phyloP scores from a whole-genome alignment of 2,888 invertebrate species.

The Sarcophaga rosellei region DNA sequence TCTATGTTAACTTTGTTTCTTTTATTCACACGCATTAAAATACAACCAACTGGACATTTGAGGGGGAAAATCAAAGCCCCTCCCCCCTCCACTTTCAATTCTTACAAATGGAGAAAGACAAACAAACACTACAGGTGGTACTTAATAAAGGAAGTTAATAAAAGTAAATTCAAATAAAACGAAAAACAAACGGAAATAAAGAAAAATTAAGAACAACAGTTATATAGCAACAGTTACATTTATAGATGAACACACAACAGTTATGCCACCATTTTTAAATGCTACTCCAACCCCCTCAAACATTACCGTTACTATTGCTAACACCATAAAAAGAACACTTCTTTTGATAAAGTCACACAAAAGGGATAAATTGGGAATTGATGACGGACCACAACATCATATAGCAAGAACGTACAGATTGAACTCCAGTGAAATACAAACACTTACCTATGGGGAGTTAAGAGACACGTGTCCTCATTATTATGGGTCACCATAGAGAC shows the following conservation, averaged over 20 bases:
- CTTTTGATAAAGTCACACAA: conserved; percentile 42
- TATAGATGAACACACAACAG: neutral
- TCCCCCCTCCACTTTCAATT: neutral
- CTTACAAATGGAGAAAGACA: neutral
- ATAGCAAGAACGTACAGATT: conserved; percentile 16
- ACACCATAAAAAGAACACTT: neutral
- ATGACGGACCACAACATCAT: conserved; percentile 54
- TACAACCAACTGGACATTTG: neutral
- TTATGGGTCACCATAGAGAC: conserved; percentile 53
- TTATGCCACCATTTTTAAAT: conserved; percentile 28
- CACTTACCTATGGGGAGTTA: conserved; percentile 3
- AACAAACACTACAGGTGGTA: conserved; percentile 65
- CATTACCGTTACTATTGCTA: neutral
- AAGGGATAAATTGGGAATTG: conserved; percentile 58
- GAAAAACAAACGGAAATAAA: conserved; percentile 50
- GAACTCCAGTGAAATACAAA: neutral
- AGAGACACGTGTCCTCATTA: conserved; percentile 57
- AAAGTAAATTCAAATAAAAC: conserved; percentile 53
- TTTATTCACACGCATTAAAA: neutral
- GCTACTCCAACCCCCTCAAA: neutral
- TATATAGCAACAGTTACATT: neutral
- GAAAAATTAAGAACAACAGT: neutral
- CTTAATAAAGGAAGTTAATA: conserved; percentile 62
- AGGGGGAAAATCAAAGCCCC: too few relatives aligned
- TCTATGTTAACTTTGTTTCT: conserved; percentile 46